Conservation (phyloP, 1,140 invertebrate genomes). For the Telenomus remus region DNA sequence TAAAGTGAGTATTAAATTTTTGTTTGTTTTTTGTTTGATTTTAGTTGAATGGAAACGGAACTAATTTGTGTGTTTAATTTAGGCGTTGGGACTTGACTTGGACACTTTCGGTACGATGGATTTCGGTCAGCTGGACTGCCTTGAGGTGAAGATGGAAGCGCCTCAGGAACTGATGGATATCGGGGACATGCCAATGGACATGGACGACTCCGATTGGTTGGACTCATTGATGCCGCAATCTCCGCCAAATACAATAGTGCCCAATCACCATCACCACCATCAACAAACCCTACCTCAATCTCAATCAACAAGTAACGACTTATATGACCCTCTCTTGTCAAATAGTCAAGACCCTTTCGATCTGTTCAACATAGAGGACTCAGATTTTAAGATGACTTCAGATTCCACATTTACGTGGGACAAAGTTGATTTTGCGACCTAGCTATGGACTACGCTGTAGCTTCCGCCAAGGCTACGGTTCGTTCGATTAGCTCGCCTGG, state of each 20-base stretch:
- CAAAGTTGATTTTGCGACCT: slow-evolving; percentile 80
- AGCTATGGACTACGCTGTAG: slow-evolving; percentile 65
- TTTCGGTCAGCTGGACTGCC: slow-evolving; percentile 76
- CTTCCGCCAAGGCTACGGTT: background rate
- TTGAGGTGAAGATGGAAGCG: slow-evolving; percentile 70
- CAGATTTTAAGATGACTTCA: slow-evolving; percentile 79
- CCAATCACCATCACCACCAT: slow-evolving; percentile 57
- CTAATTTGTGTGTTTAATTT: slow-evolving; percentile 1
- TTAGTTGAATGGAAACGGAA: background rate
- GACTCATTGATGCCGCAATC: slow-evolving; percentile 79
- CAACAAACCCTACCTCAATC: slow-evolving; percentile 62
- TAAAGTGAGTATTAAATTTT: slow-evolving; percentile 58
- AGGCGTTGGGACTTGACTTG: slow-evolving; percentile 75
- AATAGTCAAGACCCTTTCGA: slow-evolving; percentile 82
- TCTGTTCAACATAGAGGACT: slow-evolving; percentile 83
- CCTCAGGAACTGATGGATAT: slow-evolving; percentile 73
- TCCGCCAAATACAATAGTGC: slow-evolving; percentile 58
- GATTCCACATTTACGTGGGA: slow-evolving; percentile 78
- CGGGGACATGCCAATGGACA: slow-evolving; percentile 79
- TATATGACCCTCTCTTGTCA: slow-evolving; percentile 79
- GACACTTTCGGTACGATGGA: slow-evolving; percentile 78
- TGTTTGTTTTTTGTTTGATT: background rate
- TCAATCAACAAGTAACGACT: slow-evolving; percentile 68
- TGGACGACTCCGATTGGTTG: slow-evolving; percentile 84
- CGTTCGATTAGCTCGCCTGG: background rate